These are phyloP conservation scores for Rhagium mordax DNA, from an alignment of 2,888 invertebrate species.

Conservation along the genomic window DNA sequence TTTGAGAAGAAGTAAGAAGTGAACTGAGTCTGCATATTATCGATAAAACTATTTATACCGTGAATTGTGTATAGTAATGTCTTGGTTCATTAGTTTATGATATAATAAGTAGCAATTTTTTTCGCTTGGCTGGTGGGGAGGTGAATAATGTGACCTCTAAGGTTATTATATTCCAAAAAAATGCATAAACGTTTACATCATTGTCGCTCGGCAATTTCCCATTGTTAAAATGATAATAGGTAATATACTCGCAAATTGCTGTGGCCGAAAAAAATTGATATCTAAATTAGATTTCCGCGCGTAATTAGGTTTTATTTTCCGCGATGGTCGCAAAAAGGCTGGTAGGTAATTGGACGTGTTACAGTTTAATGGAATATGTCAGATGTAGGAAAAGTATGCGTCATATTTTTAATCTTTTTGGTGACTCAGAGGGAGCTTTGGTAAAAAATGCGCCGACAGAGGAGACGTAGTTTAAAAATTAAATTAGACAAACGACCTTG, in stretches of 20 bases:
- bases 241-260: background rate
- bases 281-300: constrained; percentile 14
- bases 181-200: constrained; percentile 7
- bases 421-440: no score
- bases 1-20: background rate
- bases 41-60: constrained; percentile 29
- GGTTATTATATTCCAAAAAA: constrained; percentile 32
- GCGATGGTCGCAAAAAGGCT: background rate
- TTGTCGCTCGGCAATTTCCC: constrained; percentile 12
- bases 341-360: background rate
- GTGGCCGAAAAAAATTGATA: constrained; percentile 5
- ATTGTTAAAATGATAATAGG: constrained; percentile 20
- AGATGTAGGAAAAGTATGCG: no score
- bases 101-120: constrained; percentile 30
- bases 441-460: no score
- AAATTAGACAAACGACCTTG: no score
- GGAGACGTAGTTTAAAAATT: no score
- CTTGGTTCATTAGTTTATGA: constrained; percentile 42
- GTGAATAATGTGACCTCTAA: constrained; percentile 34
- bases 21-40: background rate
- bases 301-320: background rate
- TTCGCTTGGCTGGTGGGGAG: constrained; percentile 10
- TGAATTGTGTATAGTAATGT: constrained; percentile 28
- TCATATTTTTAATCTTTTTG: no score
- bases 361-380: background rate